Evolutionary conservation across 2,797 vertebrate genomes (phyloP), one percentile per base, ranked within the genome.

Genomic region (Gadopsis bispinosus): DNA sequence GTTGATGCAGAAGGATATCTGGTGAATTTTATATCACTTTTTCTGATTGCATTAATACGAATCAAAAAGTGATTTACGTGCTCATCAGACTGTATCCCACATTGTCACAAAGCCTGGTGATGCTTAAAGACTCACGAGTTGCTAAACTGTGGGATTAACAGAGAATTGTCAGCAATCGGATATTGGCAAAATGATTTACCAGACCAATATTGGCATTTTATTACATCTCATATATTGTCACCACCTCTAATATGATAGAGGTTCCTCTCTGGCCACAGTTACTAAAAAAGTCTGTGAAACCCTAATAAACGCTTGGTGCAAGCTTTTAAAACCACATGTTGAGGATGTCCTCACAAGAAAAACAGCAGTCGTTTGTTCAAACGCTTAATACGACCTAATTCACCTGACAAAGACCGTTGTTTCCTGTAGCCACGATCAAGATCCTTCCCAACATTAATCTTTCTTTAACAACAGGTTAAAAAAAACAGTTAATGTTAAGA

Each of bases 141-240:
- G n/a, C 63, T 61, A 16, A 41, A 20, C 0, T 37, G 35, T 3
- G 10, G 16, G 12, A 33, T 62, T 77, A 66, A 62, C 17, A 4
- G 37, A 5, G 13, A 29, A 53, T 14, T 65, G 71, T 66, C 37
- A 72, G 12, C 47, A 19, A 45, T n/a, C 47, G 51, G 33, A 74
- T 68, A 79, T 43, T 47, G 70, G 45, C 16, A 47, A 68, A 19
- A 70, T 70, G 75, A 79, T 80, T n/a, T 73, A 81, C 8, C 47
- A 41, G 33, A 69, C 16, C 10, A 65, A 74, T 83, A 4, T 29
- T 50, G 19, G 20, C 29, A 45, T 60, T 77, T 79, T 73, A 81
- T 81, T 79, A 35, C 31, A 55, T 73, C 69, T 81, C 54, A 67
- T 37, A 62, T 60, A 76, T 51, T 45, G 73, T 53, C 45, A 61